Evolutionary conservation across 2,888 invertebrate genomes (phyloP).

Genomic region (Epicampocera succincta): DNA sequence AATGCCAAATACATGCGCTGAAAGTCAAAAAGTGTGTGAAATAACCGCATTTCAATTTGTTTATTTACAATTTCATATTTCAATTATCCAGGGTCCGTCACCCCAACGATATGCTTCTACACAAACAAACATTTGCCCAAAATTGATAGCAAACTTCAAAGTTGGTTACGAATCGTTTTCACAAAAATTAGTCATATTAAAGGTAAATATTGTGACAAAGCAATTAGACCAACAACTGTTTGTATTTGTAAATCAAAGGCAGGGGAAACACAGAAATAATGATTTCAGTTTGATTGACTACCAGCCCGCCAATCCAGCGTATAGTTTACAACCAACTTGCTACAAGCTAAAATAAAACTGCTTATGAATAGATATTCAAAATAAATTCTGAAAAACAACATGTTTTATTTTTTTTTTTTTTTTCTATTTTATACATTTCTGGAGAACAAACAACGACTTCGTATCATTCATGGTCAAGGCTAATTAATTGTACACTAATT

Average conservation of each 20-base stretch:
- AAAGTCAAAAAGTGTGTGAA: conserved; percentile 30
- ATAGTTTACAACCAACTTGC: too few relatives aligned
- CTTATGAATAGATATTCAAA: too few relatives aligned
- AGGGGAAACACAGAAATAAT: conserved; percentile 35
- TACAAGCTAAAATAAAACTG: too few relatives aligned
- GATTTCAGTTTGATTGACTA: conserved; percentile 19
- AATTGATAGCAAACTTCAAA: conserved; percentile 3
- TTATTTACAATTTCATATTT: conserved; percentile 46
- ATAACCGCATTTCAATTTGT: conserved; percentile 26
- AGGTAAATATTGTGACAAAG: conserved; percentile 33
- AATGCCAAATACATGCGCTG: not conserved
- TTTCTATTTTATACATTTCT: too few relatives aligned
- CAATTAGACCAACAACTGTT: not conserved
- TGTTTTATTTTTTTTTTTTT: too few relatives aligned
- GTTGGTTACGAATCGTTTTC: not conserved
- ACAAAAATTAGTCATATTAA: conserved; percentile 26
- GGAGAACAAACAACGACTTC: too few relatives aligned
- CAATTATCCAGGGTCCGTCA: conserved; percentile 38
- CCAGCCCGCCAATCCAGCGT: too few relatives aligned
- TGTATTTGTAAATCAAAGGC: conserved; percentile 7
- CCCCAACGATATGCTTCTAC: not conserved
- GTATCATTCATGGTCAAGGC: too few relatives aligned
- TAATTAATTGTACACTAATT: too few relatives aligned
- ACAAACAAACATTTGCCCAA: not conserved
- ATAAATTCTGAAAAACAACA: not conserved